Evolutionary conservation across 2,888 invertebrate genomes (phyloP).

Genomic region (Marasmarcha lunaedactyla): DNA sequence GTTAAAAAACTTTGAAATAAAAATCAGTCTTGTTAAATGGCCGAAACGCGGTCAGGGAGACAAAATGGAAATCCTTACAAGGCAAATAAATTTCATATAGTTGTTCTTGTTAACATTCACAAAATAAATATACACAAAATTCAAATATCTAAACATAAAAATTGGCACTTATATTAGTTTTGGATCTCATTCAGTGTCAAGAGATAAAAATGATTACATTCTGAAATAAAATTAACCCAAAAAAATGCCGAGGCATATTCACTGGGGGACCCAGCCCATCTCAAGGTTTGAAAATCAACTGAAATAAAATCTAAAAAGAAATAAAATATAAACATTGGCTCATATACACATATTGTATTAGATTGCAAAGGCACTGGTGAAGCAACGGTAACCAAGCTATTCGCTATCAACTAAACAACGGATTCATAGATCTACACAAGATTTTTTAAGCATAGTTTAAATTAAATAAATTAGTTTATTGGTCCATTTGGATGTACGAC

Average conservation of each 20-base stretch:
- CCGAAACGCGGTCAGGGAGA: slow-evolving; percentile 48
- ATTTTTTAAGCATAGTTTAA: no score
- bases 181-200: no score
- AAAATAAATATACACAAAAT: slow-evolving; percentile 43
- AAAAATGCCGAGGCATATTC: no score
- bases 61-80: slow-evolving; percentile 42
- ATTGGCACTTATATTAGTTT: slow-evolving; percentile 42
- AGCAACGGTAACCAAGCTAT: no score
- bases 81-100: slow-evolving; percentile 30
- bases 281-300: slow-evolving; percentile 21
- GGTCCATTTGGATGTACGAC: no score
- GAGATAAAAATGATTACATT: neutral
- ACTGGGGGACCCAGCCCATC: slow-evolving; percentile 23
- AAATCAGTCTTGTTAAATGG: slow-evolving; percentile 73
- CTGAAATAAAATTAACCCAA: no score
- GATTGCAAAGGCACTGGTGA: no score
- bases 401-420: no score
- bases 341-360: slow-evolving; percentile 2
- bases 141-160: slow-evolving; percentile 33
- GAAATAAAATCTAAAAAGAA: slow-evolving; percentile 28
- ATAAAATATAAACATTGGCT: slow-evolving; percentile 12
- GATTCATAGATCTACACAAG: no score
- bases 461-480: no score
- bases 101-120: slow-evolving; percentile 31
- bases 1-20: slow-evolving; percentile 55